phyloP scores from a whole-genome alignment of 2,888 invertebrate genomes.

The Aromia moschata region DNA sequence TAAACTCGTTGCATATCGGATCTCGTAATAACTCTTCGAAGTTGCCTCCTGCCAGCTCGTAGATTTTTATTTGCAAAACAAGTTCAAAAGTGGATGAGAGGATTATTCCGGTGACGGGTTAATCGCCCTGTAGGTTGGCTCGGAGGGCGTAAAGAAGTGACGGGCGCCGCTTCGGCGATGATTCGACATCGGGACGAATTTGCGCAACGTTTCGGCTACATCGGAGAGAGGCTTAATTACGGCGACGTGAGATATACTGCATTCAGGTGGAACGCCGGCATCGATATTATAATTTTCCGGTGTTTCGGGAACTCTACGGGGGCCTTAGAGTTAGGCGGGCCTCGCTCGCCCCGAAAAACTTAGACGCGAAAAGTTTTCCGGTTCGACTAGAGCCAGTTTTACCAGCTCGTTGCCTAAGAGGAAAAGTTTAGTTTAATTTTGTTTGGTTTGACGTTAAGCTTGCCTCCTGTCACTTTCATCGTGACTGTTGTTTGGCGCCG shows the following conservation, averaged over 20 bases:
- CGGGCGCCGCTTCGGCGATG: not conserved
- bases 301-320: constrained; percentile 59
- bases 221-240: constrained; percentile 45
- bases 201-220: not conserved
- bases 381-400: constrained; percentile 58
- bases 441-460: constrained; percentile 65
- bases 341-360: constrained; percentile 64
- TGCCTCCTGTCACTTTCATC: constrained; percentile 64
- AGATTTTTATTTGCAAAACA: no score
- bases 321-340: constrained; percentile 57
- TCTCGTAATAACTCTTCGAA: no score
- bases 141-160: not conserved
- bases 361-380: constrained; percentile 63
- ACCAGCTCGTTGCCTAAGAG: constrained; percentile 62
- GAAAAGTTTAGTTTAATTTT: constrained; percentile 65
- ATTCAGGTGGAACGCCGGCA: constrained; percentile 53
- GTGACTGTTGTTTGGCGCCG: constrained; percentile 60
- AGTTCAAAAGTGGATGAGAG: no score
- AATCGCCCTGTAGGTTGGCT: not conserved
- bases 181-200: not conserved
- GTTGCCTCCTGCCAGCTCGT: no score
- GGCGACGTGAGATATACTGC: constrained; percentile 47
- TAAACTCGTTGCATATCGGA: no score
- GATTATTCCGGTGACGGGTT: no score
- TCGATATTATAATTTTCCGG: constrained; percentile 64